Conservation (phyloP, 2,113 vertebrate genomes). For the Campylorhamphus procurvoides region DNA sequence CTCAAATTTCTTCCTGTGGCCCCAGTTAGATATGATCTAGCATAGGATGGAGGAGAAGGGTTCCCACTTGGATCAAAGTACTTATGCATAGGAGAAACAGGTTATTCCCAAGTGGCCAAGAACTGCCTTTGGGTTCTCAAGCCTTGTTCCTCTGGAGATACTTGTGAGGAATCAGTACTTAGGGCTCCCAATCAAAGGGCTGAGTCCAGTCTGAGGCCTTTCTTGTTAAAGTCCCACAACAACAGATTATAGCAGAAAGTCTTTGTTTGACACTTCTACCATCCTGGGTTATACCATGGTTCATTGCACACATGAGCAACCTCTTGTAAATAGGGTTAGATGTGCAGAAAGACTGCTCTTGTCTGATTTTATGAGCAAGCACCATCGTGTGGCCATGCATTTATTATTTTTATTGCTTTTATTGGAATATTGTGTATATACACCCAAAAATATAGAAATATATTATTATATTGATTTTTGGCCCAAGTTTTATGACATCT, state of each 20-base stretch:
- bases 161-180: background rate
- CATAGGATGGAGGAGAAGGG: background rate
- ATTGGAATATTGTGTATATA: background rate
- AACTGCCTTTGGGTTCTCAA: background rate
- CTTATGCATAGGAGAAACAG: background rate
- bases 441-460: background rate
- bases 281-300: no score
- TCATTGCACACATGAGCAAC: background rate
- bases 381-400: background rate
- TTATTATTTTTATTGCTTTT: background rate
- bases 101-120: background rate
- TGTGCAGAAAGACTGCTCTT: background rate
- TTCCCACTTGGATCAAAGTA: background rate
- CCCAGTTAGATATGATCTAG: background rate
- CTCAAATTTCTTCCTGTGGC: background rate
- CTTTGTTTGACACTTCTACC: background rate
- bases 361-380: background rate
- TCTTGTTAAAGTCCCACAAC: background rate
- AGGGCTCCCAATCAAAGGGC: background rate
- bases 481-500: background rate
- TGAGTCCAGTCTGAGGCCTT: background rate
- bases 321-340: background rate
- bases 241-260: background rate
- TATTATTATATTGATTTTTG: background rate
- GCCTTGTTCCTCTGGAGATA: background rate